Evolutionary conservation across 2,113 vertebrate species (phyloP), one percentile per base, ranked within the genome.

Genomic region (Chelonoidis abingdonii): DNA sequence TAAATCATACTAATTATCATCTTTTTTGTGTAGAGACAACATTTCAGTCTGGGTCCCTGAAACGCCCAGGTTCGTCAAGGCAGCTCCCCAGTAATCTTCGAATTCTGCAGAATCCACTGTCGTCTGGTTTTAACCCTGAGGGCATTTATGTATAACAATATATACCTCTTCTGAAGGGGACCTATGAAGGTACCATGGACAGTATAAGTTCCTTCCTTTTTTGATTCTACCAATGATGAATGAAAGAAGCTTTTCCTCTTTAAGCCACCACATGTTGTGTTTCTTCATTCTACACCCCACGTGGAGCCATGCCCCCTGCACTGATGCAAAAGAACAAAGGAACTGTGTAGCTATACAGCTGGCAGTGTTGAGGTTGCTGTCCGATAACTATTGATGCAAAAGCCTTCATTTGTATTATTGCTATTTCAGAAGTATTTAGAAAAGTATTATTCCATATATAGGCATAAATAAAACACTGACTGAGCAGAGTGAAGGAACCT

Each of bases 121-220:
- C 98, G 0, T 99, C 99, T 54, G 98, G 99, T 76, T 99, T 99
- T 91, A 99, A 99, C 97, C 99, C 99, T 2, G 99, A 99, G 97
- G 99, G 99, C 83, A 99, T 99, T 97, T 99, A 99, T 27, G 99
- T 99, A 97, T 99, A 98, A 99, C 95, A 84, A 41, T 89, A 59
- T 75, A n/a, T 95, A 82, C 95, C 97, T 97, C 95, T 91, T 90
- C 90, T 91, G 84, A 92, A 97, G 89, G 95, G 96, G 94, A 93
- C 96, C 84, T 94, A 47, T 80, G 80, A 94, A 96, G 97, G 94
- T 95, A 96, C 97, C 90, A 41, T 44, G 94, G 96, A 96, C 95
- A 69, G 89, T 90, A 88, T 72, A 90, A 90, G 50, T 88, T 83
- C 94, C 91, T 96, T 95, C 96, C 84, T 62, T 82, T 82, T 57